Evolutionary conservation across 2,113 vertebrate species (phyloP).

Genomic region (Halcyon malimbica): DNA sequence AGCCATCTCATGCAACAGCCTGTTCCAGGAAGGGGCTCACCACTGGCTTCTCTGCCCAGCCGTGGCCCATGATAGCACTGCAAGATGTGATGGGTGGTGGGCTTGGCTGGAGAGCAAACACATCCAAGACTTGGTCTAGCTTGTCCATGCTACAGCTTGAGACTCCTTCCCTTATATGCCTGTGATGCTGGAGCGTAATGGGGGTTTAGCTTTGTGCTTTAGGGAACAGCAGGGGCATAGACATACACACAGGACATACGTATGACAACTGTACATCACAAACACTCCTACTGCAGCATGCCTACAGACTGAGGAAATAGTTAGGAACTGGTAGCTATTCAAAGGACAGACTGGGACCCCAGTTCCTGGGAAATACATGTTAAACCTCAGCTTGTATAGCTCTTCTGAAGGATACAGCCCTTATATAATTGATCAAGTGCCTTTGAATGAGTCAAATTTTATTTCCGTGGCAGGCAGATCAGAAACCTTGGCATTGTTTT

Average conservation of each 20-base stretch:
- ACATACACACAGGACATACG: not conserved
- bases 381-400: not conserved
- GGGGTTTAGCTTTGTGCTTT: not conserved
- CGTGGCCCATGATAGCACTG: not conserved
- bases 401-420: not conserved
- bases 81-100: not conserved
- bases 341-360: not conserved
- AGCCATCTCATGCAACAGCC: not conserved
- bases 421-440: not conserved
- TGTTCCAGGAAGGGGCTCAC: not conserved
- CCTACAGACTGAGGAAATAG: not conserved
- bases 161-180: not conserved
- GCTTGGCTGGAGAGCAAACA: not conserved
- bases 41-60: not conserved
- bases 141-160: not conserved
- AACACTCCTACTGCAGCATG: not conserved
- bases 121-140: not conserved
- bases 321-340: not conserved
- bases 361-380: not conserved
- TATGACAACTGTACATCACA: not conserved
- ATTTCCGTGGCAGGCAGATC: not conserved
- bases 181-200: not conserved
- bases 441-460: not conserved
- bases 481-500: conserved; percentile 23
- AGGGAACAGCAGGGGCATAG: not conserved